Conservation (phyloP, 2,797 vertebrate genomes). For the Syndactyla subalaris region DNA sequence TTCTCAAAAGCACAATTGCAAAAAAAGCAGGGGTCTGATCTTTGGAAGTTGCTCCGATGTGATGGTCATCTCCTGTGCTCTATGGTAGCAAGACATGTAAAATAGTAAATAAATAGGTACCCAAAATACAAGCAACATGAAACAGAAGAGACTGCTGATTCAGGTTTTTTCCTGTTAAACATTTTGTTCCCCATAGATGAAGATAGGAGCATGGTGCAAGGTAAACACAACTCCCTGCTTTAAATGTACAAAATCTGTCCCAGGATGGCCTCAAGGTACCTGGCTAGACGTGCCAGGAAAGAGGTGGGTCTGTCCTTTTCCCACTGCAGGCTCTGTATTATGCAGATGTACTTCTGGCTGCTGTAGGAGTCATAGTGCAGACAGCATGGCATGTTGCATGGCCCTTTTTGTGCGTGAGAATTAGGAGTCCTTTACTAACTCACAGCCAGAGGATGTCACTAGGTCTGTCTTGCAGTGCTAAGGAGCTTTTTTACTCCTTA, state of each 20-base stretch:
- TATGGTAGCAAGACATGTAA: background rate
- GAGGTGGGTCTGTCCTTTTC: background rate
- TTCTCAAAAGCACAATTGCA: background rate
- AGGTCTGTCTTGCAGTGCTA: background rate
- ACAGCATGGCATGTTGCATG: background rate
- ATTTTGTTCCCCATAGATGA: background rate
- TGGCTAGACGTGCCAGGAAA: background rate
- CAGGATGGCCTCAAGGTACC: background rate
- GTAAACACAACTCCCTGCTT: background rate
- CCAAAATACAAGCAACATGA: background rate
- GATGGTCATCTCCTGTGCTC: background rate
- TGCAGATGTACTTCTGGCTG: rapidly evolving
- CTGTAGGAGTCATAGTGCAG: background rate
- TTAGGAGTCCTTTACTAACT: background rate
- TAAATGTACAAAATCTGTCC: background rate
- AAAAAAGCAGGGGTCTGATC: background rate
- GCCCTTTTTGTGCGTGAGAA: background rate
- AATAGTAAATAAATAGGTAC: background rate
- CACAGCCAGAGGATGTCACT: background rate
- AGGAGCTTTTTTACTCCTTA: no score
- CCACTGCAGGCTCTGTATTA: background rate
- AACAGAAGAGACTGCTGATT: background rate
- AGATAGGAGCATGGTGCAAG: background rate
- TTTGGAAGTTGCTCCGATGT: background rate
- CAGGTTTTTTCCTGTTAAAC: background rate